Evolutionary conservation across 2,888 invertebrate genomes (phyloP).

Genomic region (Orchesella flavescens): DNA sequence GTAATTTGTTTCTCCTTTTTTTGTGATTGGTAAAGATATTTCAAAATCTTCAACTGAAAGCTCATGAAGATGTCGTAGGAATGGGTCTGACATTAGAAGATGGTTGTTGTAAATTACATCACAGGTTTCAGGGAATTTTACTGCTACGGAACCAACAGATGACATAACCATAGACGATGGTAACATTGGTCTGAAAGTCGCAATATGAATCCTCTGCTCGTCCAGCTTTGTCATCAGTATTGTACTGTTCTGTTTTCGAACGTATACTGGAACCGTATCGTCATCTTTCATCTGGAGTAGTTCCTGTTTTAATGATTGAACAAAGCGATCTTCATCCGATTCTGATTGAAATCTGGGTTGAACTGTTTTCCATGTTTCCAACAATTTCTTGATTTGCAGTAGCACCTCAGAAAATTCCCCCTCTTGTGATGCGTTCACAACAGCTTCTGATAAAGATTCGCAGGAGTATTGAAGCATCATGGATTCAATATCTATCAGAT

Average conservation of each 20-base stretch:
- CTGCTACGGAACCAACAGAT: not conserved
- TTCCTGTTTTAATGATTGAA: conserved; percentile 9
- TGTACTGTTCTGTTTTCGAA: conserved; percentile 33
- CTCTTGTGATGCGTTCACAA: not conserved
- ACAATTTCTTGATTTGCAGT: not conserved
- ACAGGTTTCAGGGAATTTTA: conserved; percentile 16
- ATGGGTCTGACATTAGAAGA: not conserved
- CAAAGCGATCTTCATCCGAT: not conserved
- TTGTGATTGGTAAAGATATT: not conserved
- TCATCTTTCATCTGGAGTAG: not conserved
- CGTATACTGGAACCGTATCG: conserved; percentile 16
- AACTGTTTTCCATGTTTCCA: conserved; percentile 10
- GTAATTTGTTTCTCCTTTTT: not conserved
- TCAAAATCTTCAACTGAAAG: not conserved
- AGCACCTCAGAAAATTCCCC: not conserved
- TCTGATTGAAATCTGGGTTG: not conserved
- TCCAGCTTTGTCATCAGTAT: not conserved
- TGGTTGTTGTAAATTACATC: conserved; percentile 4
- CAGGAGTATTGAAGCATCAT: not conserved
- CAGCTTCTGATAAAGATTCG: not conserved
- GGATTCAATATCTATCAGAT: conserved; percentile 10
- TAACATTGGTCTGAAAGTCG: conserved; percentile 30
- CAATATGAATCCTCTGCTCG: not conserved
- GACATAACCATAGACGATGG: conserved; percentile 30
- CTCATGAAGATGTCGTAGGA: not conserved